Percentiles rank a stretch among this genome's conserved stretches.
Evolutionary conservation across 2,888 invertebrate species (phyloP).

Genomic region (Malthinus seriepunctatus): DNA sequence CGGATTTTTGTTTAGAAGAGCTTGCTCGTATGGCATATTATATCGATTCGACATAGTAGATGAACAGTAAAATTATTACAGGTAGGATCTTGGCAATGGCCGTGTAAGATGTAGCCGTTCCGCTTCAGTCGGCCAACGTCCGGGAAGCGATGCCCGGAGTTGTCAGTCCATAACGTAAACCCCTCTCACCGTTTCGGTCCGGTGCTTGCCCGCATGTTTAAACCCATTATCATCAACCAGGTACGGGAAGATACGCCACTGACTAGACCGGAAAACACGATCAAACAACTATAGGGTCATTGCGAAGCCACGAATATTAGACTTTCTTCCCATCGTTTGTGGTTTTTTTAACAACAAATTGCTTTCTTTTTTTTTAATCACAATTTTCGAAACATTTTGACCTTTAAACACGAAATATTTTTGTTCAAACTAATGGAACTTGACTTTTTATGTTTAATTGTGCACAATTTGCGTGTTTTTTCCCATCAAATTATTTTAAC

Average conservation of each 20-base stretch:
- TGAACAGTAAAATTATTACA: constrained; percentile 24
- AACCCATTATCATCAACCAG: constrained; percentile 34
- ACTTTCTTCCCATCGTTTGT: constrained; percentile 29
- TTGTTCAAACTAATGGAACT: no score
- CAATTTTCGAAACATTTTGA: no score
- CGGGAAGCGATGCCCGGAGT: constrained; percentile 46
- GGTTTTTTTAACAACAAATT: constrained; percentile 20
- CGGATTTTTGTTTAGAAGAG: not conserved
- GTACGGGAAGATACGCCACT: constrained; percentile 39
- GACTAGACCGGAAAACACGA: constrained; percentile 32
- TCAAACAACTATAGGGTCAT: constrained; percentile 26
- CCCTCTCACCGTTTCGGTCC: constrained; percentile 38
- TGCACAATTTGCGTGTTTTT: no score
- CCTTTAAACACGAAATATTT: no score
- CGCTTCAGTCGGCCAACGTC: constrained; percentile 46
- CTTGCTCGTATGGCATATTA: not conserved
- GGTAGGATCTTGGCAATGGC: constrained; percentile 33
- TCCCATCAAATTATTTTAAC: no score
- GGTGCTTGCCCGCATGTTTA: constrained; percentile 34
- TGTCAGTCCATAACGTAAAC: constrained; percentile 45
- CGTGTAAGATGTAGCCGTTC: constrained; percentile 41
- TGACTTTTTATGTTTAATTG: no score
- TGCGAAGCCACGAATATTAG: constrained; percentile 12
- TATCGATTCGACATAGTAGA: constrained; percentile 9
- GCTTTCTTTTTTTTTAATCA: constrained; percentile 8